Base-by-base conservation (phyloP, 2,888 invertebrate genomes). In the Cyrtodaria siliqua region DNA sequence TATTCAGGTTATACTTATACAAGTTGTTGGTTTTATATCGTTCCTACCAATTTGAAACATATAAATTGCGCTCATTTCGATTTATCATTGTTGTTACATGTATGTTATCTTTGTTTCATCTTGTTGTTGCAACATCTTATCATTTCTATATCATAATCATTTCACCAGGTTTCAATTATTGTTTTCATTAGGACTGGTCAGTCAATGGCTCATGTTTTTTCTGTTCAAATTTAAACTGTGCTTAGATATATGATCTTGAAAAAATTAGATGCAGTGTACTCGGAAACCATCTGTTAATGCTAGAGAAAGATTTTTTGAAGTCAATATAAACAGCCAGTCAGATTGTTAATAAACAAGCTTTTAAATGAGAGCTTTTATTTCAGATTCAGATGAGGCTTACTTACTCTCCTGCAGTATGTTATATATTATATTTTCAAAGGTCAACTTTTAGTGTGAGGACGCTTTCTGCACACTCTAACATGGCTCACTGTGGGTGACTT, bases 311-410 rank as follows among this genome's bases (percentile, higher is more conserved):
- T 47, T 20, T 14, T 47, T 47, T 47, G 18, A 23, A 47, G 23
- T 33, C 33, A 33, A 33, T 33, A 33, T 33, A 33, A 33, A 33
- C 33, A 33, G 33, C 33, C 33, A 33, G 33, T 33, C 33, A 33
- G 33, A 33, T 33, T 33, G 33, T 33, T 33, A 33, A 12, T 33
- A 33, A 33, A 33, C 33, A 33, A 33, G 33, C 33, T 33, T 33
- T 33, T 33, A 33, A 33, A 33, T 33, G 33, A 33, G 49, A 47
- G 16, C 4, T 47, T 47, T 47, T 47, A 14, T 47, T 47, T 47
- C 49, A 47, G 49, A 47, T 47, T 47, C 49, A 47, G 49, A 47
- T 47, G 49, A 47, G 49, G 49, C 49, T 47, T 47, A 47, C 49
- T 47, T 47, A 47, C 49, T 47, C 49, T 47, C 49, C 49, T 47